Conservation (phyloP, 2,797 vertebrate species). For the Paratrypauchen microcephalus region DNA sequence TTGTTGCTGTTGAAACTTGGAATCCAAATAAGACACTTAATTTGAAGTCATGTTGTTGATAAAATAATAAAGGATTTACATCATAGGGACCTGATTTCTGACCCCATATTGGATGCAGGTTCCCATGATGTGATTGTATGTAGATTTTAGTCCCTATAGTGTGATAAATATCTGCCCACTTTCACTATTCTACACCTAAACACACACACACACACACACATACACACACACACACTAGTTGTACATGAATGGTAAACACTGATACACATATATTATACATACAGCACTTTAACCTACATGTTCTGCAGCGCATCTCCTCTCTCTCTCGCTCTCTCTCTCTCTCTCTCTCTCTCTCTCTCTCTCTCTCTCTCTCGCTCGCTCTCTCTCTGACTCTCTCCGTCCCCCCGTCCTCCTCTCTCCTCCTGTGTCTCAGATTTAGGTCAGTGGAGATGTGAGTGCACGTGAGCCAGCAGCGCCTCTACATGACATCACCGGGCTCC, state of each 20-base stretch:
- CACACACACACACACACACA: not conserved
- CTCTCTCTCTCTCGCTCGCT: constrained; percentile 22
- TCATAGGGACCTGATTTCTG: no score
- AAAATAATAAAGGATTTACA: no score
- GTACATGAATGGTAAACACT: not conserved
- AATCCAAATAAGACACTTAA: no score
- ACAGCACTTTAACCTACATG: constrained; percentile 2
- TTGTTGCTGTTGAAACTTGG: not conserved
- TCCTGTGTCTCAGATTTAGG: constrained; percentile 62
- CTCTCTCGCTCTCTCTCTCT: constrained; percentile 29
- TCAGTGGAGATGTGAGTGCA: constrained; percentile 51
- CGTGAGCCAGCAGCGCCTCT: constrained; percentile 13
- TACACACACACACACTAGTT: not conserved
- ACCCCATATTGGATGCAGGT: no score
- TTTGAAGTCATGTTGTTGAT: no score
- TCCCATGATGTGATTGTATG: no score
- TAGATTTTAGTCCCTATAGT: no score
- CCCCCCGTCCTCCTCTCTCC: no score
- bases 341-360: constrained; percentile 23
- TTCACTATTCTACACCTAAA: not conserved
- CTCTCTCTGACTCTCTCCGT: no score
- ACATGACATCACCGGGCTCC: constrained; percentile 61
- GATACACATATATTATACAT: not conserved
- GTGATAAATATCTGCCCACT: not conserved
- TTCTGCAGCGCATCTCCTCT: constrained; percentile 30